Percentiles rank a stretch among this genome's conserved stretches.
Evolutionary conservation across 2,113 vertebrate genomes (phyloP).

Genomic region (Nothoprocta pentlandii): DNA sequence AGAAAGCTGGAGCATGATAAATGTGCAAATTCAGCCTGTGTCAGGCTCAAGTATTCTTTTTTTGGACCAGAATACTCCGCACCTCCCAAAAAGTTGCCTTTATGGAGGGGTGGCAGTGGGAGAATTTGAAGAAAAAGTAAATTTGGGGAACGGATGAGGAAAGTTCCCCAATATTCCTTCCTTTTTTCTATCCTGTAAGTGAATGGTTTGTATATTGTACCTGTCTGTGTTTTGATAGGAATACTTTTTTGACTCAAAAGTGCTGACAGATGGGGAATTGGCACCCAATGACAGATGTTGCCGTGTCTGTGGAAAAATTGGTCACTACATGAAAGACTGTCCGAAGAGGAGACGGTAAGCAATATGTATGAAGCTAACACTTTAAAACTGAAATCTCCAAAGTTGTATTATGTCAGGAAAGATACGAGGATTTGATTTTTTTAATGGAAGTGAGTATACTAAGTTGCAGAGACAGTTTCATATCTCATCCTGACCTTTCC

Average conservation of each 20-base stretch:
- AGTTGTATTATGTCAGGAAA: not conserved
- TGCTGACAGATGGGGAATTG: conserved; percentile 95
- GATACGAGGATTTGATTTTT: not conserved
- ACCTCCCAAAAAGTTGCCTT: not conserved
- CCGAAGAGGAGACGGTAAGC: conserved; percentile 95
- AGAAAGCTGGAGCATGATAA: not conserved
- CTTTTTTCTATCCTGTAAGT: not conserved
- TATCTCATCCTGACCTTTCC: not conserved
- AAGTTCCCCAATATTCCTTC: not conserved
- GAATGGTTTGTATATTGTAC: not conserved
- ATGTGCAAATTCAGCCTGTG: not conserved
- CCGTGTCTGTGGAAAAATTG: conserved; percentile 97
- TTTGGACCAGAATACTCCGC: not conserved
- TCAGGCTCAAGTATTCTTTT: not conserved
- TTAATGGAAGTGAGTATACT: not conserved
- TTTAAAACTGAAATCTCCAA: not conserved
- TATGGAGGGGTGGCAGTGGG: not conserved
- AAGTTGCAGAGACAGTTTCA: not conserved
- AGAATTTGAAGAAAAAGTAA: not conserved
- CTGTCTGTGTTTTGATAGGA: conserved; percentile 80
- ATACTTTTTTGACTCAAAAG: conserved; percentile 98
- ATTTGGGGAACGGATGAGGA: not conserved
- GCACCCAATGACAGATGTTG: conserved; percentile 98
- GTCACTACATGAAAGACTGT: conserved; percentile 99
- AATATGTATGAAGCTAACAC: not conserved